phyloP scores from a whole-genome alignment of 2,888 invertebrate species.

The Andrena hattorfiana region DNA sequence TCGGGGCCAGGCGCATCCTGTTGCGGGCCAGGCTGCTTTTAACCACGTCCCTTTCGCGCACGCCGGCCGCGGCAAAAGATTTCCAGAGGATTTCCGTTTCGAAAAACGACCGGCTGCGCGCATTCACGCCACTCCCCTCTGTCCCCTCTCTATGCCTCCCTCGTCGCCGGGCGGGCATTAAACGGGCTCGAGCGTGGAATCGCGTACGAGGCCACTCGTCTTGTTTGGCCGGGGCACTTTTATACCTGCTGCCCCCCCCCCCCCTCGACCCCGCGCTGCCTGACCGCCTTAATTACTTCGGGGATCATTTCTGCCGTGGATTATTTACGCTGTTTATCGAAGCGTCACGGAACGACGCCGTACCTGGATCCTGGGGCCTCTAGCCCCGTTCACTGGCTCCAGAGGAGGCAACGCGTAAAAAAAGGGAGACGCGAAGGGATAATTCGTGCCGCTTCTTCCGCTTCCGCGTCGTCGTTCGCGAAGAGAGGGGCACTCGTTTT shows the following conservation, averaged over 20 bases:
- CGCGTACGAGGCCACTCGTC: constrained; percentile 62
- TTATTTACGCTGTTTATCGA: constrained; percentile 65
- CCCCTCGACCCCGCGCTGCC: constrained; percentile 22
- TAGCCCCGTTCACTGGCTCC: background rate
- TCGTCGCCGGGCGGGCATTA: constrained; percentile 12
- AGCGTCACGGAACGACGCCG: constrained; percentile 44
- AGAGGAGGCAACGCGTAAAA: constrained; percentile 3
- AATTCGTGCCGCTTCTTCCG: constrained; percentile 18
- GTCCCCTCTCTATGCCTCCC: constrained; percentile 20
- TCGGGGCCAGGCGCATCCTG: background rate
- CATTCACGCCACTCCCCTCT: constrained; percentile 27
- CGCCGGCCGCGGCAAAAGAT: constrained; percentile 24
- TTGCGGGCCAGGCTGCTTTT: background rate
- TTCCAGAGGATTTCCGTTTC: constrained; percentile 36
- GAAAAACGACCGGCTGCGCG: constrained; percentile 41
- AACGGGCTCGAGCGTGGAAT: constrained; percentile 57
- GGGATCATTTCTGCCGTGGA: constrained; percentile 56
- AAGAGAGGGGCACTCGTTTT: constrained; percentile 28
- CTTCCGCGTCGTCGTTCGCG: constrained; percentile 30
- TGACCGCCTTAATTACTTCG: constrained; percentile 60
- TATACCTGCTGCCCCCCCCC: constrained; percentile 50
- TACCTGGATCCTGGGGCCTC: background rate
- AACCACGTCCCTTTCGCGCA: constrained; percentile 17
- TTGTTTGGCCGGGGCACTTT: constrained; percentile 48
- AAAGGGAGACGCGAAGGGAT: constrained; percentile 5